Base-by-base conservation (phyloP, 2,888 invertebrate species). In the Chrysina gloriosa region DNA sequence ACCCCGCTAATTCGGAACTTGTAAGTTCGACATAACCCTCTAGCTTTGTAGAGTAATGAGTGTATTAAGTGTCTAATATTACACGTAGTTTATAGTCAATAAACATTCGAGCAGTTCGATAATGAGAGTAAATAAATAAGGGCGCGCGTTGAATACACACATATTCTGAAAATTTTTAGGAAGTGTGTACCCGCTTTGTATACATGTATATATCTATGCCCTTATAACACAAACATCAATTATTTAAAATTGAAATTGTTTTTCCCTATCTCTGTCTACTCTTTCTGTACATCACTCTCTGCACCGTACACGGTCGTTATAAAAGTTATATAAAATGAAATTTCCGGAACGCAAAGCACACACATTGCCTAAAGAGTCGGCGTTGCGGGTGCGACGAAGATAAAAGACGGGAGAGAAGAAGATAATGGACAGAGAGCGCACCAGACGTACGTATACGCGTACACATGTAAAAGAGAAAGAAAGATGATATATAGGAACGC, bases 401-500 rank as follows among this genome's bases (percentile, higher is more conserved):
- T 11, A 23, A 19, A 25, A 23, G 23, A 39, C 39, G 39, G 6
- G 7, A 11, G 23, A 39, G 39, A 29, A 50, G 14, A 27, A 50
- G 50, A 50, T 27, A 23, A 21, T 4, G 39, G 29, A 64, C 16
- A 65, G 27, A 56, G 47, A 36, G 11, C 29, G 21, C 7, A 52
- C 19, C 23, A 50, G 25, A 5, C 29, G 29, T n/a, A 19, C 27
- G 27, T 39, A 58, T 39, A 39, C 25, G 16, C 34, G 27, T 27
- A 58, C 58, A 58, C 19, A 31, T 39, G 34, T 16, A 58, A 58
- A 31, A 58, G 58, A 52, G 67, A 69, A 67, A 69, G 69, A 68
- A 63, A 79, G 80, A 83, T 83, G 83, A 83, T 82, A 81, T 83
- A 83, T 83, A 81, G 82, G 81, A 82, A 82, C 82, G 82, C 82